Evolutionary conservation across 1,140 invertebrate species (phyloP), one percentile per base, ranked within the genome.

Genomic region (Drosophila ananassae): DNA sequence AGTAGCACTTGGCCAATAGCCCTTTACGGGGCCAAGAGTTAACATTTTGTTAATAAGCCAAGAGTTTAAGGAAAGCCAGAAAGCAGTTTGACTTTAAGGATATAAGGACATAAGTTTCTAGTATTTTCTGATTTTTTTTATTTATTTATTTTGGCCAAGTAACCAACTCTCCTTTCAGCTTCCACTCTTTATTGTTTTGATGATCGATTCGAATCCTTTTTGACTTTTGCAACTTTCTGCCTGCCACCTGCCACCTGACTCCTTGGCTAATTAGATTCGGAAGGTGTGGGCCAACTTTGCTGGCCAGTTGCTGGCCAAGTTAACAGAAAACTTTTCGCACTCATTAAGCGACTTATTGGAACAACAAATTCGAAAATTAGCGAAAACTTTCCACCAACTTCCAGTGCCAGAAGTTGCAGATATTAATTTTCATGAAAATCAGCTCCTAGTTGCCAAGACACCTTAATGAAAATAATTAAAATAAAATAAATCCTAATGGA

Each of bases 1-100:
- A 61, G 58, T 52, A 60, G 58, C 47, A 60, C 58, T 54, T 61
- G 59, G 59, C 59, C 59, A 60, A 9, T 48, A 46, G 58, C 58
- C 41, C 59, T 50, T 54, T 62, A 46, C 37, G 24, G 34, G 30
- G 30, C 17, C 3, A 9, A 9, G 58, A 52, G 17, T 62, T 62
- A 21, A 62, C 44, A 54, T 61, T 54, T 34, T 28, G 25, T 41
- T 61, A 53, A 53, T 61, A 44, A 46, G 55, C 56, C n/a, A 56
- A 63, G 30, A 8, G 37, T n/a, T 12, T 17, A 17, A 12, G 12
- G 34, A n/a, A 13, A n/a, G 37, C 37, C 1, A 17, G 17, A 17
- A 17, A 1, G 17, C 17, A 17, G 17, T 17, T 17, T 17, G 17
- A 17, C 17, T 17, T 17, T 17, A 17, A 17, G 17, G 17, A 17